These are phyloP conservation scores for Furnarius figulus DNA, from an alignment of 2,113 vertebrate species.

Conservation along the genomic window DNA sequence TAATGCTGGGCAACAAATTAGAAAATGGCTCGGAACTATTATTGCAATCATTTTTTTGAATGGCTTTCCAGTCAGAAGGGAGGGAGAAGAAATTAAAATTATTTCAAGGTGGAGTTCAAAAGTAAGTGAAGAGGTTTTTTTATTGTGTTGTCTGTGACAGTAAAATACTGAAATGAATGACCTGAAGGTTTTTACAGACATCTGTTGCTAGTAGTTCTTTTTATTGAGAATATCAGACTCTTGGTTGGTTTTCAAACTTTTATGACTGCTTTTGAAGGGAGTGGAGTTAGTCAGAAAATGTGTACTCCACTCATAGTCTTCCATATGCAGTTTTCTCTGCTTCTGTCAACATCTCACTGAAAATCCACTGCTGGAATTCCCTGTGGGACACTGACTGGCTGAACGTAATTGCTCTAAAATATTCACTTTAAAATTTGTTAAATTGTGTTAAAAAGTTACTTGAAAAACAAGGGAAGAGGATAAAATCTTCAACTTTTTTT, in stretches of 20 bases:
- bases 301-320: accelerated
- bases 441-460: not conserved
- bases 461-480: not conserved
- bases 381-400: not conserved
- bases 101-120: not conserved
- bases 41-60: not conserved
- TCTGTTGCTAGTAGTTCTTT: not conserved
- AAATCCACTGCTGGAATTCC: not conserved
- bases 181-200: not conserved
- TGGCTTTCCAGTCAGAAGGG: not conserved
- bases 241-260: not conserved
- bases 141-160: not conserved
- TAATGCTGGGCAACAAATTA: conserved; percentile 18
- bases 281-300: not conserved
- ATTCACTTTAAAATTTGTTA: not conserved
- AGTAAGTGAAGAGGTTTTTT: not conserved
- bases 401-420: not conserved
- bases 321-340: not conserved
- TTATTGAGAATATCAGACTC: not conserved
- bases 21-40: not conserved
- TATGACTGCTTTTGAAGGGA: not conserved
- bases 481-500: not conserved
- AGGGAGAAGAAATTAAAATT: not conserved
- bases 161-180: not conserved
- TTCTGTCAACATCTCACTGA: not conserved